Evolutionary conservation across 1,140 invertebrate genomes (phyloP), one percentile per base, ranked within the genome.

Genomic region (Bacillus rossius): DNA sequence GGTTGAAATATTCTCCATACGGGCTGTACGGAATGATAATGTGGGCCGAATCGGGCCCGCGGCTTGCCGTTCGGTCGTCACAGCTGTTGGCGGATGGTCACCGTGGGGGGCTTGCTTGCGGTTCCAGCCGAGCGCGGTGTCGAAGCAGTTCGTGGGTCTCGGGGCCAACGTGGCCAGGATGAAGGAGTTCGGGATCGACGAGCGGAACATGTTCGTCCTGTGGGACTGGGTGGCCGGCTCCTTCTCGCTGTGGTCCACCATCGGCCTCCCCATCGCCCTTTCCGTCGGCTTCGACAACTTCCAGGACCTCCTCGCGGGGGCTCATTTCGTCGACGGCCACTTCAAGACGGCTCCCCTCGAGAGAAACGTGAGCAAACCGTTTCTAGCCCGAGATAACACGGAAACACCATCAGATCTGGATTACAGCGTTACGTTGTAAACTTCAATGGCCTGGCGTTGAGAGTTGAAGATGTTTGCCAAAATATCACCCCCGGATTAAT

Each of bases 191-290:
- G 98, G 98, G 20, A 99, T 99, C 65, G 89, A 96, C 73, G 83
- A 91, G 62, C 86, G 88, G 56, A 99, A 99, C 71, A 99, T 99
- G 94, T 99, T 99, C 80, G 94, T 88, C 45, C 99, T 99, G 75
- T 99, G 97, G 97, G 97, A 99, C 77, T 99, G 96, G 95, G 97
- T 99, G 57, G 98, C 97, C 49, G 98, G 96, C 64, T 84, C 96
- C 70, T 98, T 97, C 73, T 98, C 96, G 0, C 76, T 98, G 1
- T 99, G 96, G 96, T 99, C 96, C 0, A 96, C 96, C 4, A 99
- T 99, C 77, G 96, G 97, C 43, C 76, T 99, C 7, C 96, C 96
- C 2, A 98, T 99, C 74, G 91, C 89, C 22, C 77, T 99, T 8
- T 86, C 91, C 57, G 88, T 99, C 73, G 96, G 96, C 25, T 98